phyloP scores from a whole-genome alignment of 2,797 vertebrate genomes.

The Lagodon rhomboides region DNA sequence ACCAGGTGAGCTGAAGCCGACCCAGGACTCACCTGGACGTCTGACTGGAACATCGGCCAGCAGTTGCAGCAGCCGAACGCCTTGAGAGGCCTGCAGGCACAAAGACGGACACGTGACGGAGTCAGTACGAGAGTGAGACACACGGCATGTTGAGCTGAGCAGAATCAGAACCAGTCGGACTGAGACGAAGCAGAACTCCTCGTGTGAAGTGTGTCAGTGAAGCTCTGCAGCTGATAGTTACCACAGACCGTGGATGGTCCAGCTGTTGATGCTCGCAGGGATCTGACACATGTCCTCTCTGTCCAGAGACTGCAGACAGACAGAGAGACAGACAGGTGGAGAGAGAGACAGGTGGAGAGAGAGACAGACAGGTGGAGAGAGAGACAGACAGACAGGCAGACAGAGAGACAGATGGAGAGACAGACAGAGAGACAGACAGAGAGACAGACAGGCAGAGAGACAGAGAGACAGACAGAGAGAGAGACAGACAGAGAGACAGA shows the following conservation, averaged over 20 bases:
- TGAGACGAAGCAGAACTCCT: too few species aligned
- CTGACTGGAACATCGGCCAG: conserved; percentile 82
- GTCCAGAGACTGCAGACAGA: conserved; percentile 67
- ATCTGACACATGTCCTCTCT: conserved; percentile 69
- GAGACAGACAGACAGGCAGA: not conserved
- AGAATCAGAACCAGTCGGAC: too few species aligned
- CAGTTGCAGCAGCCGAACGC: conserved; percentile 71
- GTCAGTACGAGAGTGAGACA: too few species aligned
- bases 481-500: not conserved
- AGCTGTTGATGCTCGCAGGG: conserved; percentile 68
- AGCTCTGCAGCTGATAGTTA: conserved; percentile 10
- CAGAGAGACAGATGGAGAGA: too few species aligned
- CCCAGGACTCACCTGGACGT: conserved; percentile 74
- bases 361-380: too few species aligned
- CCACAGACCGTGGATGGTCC: conserved; percentile 88
- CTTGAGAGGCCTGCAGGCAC: conserved; percentile 69
- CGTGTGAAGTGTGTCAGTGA: too few species aligned
- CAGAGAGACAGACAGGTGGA: not conserved
- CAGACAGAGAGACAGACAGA: not conserved
- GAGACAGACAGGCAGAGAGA: too few species aligned
- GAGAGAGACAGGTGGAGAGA: too few species aligned
- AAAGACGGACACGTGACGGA: not conserved
- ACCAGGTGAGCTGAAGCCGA: not conserved
- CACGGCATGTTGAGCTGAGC: too few species aligned
- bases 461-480: too few species aligned